A percentile compares a stretch with the other conserved stretches of the same genome.
These are phyloP conservation scores for Yasuhikotakia modesta DNA, from an alignment of 2,797 vertebrate genomes.

Conservation along the genomic window DNA sequence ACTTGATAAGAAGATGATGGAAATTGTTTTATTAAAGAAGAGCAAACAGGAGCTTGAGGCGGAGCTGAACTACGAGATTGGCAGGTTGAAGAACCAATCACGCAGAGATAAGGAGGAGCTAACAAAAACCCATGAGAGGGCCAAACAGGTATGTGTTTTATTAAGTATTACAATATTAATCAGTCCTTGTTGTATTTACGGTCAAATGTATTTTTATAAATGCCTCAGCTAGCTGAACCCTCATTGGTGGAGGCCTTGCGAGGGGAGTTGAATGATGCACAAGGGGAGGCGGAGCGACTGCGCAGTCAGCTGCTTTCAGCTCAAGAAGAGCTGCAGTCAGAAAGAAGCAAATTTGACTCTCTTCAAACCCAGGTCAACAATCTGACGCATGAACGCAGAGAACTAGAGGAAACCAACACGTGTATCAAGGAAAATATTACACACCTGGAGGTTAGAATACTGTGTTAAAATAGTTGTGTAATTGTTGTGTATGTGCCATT, in stretches of 20 bases:
- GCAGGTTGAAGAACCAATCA: constrained; percentile 77
- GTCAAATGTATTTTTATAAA: not conserved
- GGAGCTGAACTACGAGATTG: constrained; percentile 77
- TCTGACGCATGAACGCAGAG: constrained; percentile 64
- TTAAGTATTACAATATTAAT: too few species aligned
- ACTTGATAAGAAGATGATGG: constrained; percentile 80
- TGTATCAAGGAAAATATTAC: constrained; percentile 84
- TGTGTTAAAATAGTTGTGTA: not conserved
- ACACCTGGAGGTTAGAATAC: constrained; percentile 83
- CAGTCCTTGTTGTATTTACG: not conserved
- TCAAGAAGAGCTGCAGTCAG: constrained; percentile 81
- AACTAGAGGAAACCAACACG: constrained; percentile 74
- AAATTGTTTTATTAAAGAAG: constrained; percentile 77
- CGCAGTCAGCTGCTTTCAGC: constrained; percentile 76
- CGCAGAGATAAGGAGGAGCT: constrained; percentile 79
- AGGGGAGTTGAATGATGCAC: constrained; percentile 75
- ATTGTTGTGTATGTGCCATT: not conserved
- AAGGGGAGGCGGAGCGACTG: constrained; percentile 76
- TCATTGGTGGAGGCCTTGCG: constrained; percentile 73
- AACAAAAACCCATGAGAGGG: constrained; percentile 80
- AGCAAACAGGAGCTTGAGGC: constrained; percentile 76
- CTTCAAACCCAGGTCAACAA: constrained; percentile 66
- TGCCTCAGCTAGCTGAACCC: constrained; percentile 75
- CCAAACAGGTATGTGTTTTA: constrained; percentile 73
- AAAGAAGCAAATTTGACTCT: constrained; percentile 58